Base-by-base conservation (phyloP, 2,113 vertebrate species). In the Corvus moneduloides region DNA sequence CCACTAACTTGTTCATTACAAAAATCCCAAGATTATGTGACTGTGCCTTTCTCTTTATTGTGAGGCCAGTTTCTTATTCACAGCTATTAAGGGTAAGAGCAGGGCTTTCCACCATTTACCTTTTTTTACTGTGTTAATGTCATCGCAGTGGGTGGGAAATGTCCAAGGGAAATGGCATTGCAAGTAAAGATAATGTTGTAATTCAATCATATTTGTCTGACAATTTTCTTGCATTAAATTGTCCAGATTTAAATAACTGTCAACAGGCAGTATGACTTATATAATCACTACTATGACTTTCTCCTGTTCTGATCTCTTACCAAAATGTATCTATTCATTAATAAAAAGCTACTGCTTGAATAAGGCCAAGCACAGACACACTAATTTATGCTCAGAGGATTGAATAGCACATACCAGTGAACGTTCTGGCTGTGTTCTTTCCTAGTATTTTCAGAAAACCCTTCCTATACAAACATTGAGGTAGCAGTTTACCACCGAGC, bases 141-240 rank as follows among this genome's bases (percentile, higher is more conserved):
- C 54, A 69, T 39, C 74, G 84, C 79, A 79, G 84, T 11, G 27
- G 58, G 86, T 82, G 64, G 74, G 58, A 96, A 96, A 94, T 66
- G 71, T 78, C 92, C 91, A 87, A 86, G 77, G 84, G 90, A 97
- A 96, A 96, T 73, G 44, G 16, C 93, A 90, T 96, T 96, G 89
- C 49, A 71, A 96, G 66, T 46, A 89, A 94, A 91, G 68, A 55
- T 71, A 90, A 30, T 91, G 96, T 37, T 86, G 35, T 74, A 84
- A 91, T 92, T 92, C 58, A 69, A 13, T 83, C 69, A 26, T 44
- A 77, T 82, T 92, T 80, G 62, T 78, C 64, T 88, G 83, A 77
- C 33, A 37, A 58, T 88, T 94, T 84, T 94, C 46, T 90, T 63
- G 18, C 17, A 90, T 37, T 83, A 23, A 43, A 74, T 92, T 95